Base-by-base conservation (phyloP, 2,797 vertebrate species). In the Cyclura pinguis region DNA sequence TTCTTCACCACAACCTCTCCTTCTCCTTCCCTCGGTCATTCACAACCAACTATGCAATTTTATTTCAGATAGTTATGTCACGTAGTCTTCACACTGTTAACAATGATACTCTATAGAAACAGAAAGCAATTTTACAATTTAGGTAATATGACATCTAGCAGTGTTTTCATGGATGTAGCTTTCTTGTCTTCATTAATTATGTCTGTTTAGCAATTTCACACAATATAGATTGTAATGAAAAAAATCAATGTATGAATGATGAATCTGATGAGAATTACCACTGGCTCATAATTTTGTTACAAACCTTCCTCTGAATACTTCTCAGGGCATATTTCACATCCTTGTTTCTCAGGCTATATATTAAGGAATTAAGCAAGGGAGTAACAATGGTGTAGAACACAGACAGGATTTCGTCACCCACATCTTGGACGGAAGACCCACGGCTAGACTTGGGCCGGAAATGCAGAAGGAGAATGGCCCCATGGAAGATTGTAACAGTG, bases 381-480 rank as follows among this genome's bases (percentile, higher is more conserved):
- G 92, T 91, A 12, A 94, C 85, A 74, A 92, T 86, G 38, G 93
- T 94, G 50, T 91, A 94, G 85, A 94, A 93, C 10, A 93, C 87
- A 64, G 89, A n/a, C 57, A 94, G 88, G 38, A 92, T 29, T 82
- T 93, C 92, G 88, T 94, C 93, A 82, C 55, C 52, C 24, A 42
- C 47, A 82, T 74, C 89, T 82, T 90, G 84, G n/a, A 22, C 8
- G 3, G 67, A 38, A 2, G 78, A 76, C 52, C 29, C 42, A 32
- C 88, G 59, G 62, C 91, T 87, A 81, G 89, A 64, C 52, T 91
- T 93, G 80, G 92, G 89, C 27, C 93, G 92, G 55, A 93, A 92
- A 18, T 96, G 95, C 92, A 92, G 93, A 85, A 94, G 94, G 62
- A 90, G 90, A 78, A 94, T 88, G 4, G 94, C 89, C 2, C 95